phyloP scores from a whole-genome alignment of 2,797 vertebrate genomes.

The Crenichthys baileyi region DNA sequence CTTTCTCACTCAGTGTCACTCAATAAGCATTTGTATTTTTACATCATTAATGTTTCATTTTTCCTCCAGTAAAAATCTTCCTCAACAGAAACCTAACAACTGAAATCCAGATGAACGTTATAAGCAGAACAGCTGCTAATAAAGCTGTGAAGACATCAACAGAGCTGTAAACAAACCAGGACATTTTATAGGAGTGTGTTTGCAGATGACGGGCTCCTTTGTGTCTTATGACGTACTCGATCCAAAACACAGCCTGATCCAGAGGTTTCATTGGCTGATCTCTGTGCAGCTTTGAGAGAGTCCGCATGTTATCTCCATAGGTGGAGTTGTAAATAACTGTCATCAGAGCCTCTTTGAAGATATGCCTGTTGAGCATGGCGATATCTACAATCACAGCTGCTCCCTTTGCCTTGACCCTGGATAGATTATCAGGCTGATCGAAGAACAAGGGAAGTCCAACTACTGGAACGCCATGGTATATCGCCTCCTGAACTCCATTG shows the following conservation, averaged over 20 bases:
- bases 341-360: conserved; percentile 67
- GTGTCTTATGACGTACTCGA: conserved; percentile 81
- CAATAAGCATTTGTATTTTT: conserved; percentile 33
- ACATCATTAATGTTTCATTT: neutral
- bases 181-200: conserved; percentile 58
- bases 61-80: neutral
- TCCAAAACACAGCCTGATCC: conserved; percentile 80
- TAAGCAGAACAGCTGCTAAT: conserved; percentile 27
- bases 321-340: conserved; percentile 70
- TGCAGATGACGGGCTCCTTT: conserved; percentile 76
- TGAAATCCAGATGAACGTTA: conserved; percentile 32
- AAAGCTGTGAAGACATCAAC: conserved; percentile 58
- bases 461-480: neutral
- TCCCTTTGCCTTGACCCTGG: conserved; percentile 67
- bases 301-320: conserved; percentile 77
- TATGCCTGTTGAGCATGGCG: conserved; percentile 46
- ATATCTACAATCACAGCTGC: conserved; percentile 71
- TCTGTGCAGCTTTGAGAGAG: conserved; percentile 72
- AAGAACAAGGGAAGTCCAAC: conserved; percentile 72
- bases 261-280: conserved; percentile 75
- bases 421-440: conserved; percentile 80
- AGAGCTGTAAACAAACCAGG: conserved; percentile 1
- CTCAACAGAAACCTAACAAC: conserved; percentile 10
- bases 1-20: neutral
- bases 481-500: conserved; percentile 65